These are phyloP conservation scores for Leucophora obtusa DNA, from an alignment of 2,888 invertebrate genomes.

Conservation along the genomic window DNA sequence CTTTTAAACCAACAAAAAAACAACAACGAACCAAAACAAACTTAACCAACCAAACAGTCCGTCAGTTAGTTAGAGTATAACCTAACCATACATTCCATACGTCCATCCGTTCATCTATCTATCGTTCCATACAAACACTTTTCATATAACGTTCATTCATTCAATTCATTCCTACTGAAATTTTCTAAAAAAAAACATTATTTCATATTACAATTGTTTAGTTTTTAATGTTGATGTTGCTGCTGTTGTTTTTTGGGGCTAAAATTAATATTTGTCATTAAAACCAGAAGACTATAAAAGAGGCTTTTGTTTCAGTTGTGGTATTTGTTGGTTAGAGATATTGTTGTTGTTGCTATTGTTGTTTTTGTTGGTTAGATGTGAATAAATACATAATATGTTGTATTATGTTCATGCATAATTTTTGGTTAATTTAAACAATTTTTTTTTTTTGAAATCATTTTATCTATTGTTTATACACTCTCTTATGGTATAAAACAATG, in stretches of 20 bases:
- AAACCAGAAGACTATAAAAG: slow-evolving; percentile 30
- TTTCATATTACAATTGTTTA: slow-evolving; percentile 3
- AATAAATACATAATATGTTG: slow-evolving; percentile 48
- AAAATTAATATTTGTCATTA: slow-evolving; percentile 68
- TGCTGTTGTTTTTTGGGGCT: slow-evolving; percentile 26
- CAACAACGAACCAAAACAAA: background rate
- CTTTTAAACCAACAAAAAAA: slow-evolving; percentile 1
- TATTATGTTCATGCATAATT: slow-evolving; percentile 75
- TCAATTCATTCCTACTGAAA: background rate
- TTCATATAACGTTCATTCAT: background rate
- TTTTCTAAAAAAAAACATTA: background rate
- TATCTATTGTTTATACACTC: slow-evolving; percentile 31
- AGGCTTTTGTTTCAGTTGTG: slow-evolving; percentile 34
- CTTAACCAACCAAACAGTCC: background rate
- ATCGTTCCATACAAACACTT: background rate
- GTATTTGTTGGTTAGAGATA: slow-evolving; percentile 35
- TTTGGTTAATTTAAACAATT: slow-evolving; percentile 72
- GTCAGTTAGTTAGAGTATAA: background rate
- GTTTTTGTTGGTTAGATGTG: slow-evolving; percentile 17
- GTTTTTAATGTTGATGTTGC: background rate
- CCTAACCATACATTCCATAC: background rate
- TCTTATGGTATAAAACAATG: background rate
- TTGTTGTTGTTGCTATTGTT: background rate
- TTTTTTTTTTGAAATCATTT: slow-evolving; percentile 9
- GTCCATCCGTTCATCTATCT: background rate